phyloP scores from a whole-genome alignment of 2,113 vertebrate genomes.

The Lepus timidus region DNA sequence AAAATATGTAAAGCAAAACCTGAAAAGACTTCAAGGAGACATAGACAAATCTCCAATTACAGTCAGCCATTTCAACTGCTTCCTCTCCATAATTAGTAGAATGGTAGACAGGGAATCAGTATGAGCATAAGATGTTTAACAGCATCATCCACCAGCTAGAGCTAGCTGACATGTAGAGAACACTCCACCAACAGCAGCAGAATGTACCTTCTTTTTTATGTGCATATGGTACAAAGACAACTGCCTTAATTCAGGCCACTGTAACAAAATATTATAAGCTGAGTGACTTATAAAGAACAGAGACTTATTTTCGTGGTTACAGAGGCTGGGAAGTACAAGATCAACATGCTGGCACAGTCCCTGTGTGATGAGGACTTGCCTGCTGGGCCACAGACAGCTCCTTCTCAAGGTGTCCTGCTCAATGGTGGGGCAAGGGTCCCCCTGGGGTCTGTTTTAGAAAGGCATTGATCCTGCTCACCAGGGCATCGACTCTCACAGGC shows the following conservation, averaged over 20 bases:
- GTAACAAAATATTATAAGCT: background rate
- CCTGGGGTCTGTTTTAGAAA: background rate
- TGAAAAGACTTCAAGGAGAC: slow-evolving; percentile 45
- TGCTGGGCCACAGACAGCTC: background rate
- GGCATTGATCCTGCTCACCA: background rate
- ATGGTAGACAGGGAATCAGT: slow-evolving; percentile 14
- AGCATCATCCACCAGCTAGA: slow-evolving; percentile 20
- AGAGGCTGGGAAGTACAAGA: background rate
- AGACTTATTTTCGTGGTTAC: background rate
- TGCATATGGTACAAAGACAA: background rate
- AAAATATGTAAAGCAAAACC: slow-evolving; percentile 42
- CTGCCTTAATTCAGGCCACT: background rate
- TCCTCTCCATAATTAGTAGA: slow-evolving; percentile 26
- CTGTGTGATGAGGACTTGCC: background rate
- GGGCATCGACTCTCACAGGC: background rate
- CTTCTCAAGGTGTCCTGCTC: background rate
- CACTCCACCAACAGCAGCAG: background rate
- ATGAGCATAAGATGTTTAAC: background rate
- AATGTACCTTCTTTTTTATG: background rate
- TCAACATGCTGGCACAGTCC: background rate
- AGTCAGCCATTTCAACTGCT: background rate
- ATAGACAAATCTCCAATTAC: background rate
- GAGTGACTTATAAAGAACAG: background rate
- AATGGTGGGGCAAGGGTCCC: background rate
- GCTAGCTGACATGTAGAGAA: background rate